Percentiles rank a stretch among this genome's conserved stretches.
phyloP scores from a whole-genome alignment of 2,888 invertebrate genomes.

The Clanis bilineata region DNA sequence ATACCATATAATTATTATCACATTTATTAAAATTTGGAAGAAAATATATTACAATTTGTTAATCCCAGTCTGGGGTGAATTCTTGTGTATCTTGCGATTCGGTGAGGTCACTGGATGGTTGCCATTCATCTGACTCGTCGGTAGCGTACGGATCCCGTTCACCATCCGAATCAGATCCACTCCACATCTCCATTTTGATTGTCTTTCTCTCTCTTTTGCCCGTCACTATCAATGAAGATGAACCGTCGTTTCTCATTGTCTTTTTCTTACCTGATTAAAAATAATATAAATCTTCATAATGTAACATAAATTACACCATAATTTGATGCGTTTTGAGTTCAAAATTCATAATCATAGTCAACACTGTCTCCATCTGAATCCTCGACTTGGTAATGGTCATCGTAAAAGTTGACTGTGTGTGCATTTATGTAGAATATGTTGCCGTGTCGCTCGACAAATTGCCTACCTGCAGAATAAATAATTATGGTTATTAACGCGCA shows the following conservation, averaged over 20 bases:
- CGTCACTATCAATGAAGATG: slow-evolving; percentile 41
- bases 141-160: slow-evolving; percentile 72
- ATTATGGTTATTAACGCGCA: background rate
- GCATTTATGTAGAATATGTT: slow-evolving; percentile 69
- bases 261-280: slow-evolving; percentile 32
- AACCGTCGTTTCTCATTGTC: slow-evolving; percentile 32
- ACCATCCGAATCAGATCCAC: slow-evolving; percentile 53
- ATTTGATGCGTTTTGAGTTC: slow-evolving; percentile 21
- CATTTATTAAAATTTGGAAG: background rate
- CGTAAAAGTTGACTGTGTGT: slow-evolving; percentile 66
- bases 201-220: slow-evolving; percentile 55
- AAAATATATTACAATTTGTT: no score
- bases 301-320: background rate
- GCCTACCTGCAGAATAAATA: slow-evolving; percentile 53
- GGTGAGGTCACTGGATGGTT: slow-evolving; percentile 52
- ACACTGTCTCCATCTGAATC: slow-evolving; percentile 71
- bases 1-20: no score
- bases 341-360: slow-evolving; percentile 75
- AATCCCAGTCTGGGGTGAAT: slow-evolving; percentile 33
- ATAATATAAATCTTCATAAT: slow-evolving; percentile 13
- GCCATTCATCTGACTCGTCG: slow-evolving; percentile 77
- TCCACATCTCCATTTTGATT: slow-evolving; percentile 37
- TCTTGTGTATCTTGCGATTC: slow-evolving; percentile 48
- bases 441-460: slow-evolving; percentile 58
- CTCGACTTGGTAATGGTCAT: slow-evolving; percentile 60